Conservation (phyloP, 2,113 vertebrate genomes). For the Bolborhynchus lineola region DNA sequence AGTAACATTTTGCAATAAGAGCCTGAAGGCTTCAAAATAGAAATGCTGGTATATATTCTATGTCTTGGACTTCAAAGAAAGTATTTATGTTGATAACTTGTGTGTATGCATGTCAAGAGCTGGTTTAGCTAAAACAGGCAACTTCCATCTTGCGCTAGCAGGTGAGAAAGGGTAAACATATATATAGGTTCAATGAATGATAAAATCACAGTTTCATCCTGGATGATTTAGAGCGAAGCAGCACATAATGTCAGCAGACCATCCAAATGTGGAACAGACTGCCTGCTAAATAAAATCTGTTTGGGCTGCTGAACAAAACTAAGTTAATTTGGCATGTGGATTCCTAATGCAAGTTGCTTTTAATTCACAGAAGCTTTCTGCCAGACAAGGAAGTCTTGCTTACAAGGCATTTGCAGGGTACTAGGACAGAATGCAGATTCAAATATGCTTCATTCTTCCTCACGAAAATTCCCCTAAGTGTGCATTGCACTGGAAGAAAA, state of each 20-base stretch:
- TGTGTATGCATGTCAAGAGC: background rate
- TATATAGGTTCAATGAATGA: background rate
- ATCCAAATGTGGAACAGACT: conserved; percentile 13
- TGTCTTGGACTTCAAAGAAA: background rate
- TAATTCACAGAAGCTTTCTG: background rate
- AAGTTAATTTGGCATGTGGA: conserved; percentile 47
- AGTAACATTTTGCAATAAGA: background rate
- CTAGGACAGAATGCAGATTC: background rate
- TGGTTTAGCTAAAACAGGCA: background rate
- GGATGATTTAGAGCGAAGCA: background rate
- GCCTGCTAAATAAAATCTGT: conserved; percentile 40
- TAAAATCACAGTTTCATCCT: background rate
- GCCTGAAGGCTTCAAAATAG: background rate
- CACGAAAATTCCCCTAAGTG: background rate
- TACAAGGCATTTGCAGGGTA: background rate
- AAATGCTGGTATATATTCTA: background rate
- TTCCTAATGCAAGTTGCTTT: conserved; percentile 30
- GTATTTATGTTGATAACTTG: background rate
- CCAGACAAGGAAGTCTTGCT: conserved; percentile 22
- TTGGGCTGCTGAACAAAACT: background rate
- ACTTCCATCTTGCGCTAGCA: background rate
- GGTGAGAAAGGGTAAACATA: background rate
- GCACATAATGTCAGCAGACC: background rate
- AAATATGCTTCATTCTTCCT: conserved; percentile 7
- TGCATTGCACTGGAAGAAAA: background rate